A percentile compares a stretch with the other conserved stretches of the same genome.
These are phyloP conservation scores for Andricus curvator DNA, from an alignment of 2,888 invertebrate genomes.

Conservation along the genomic window DNA sequence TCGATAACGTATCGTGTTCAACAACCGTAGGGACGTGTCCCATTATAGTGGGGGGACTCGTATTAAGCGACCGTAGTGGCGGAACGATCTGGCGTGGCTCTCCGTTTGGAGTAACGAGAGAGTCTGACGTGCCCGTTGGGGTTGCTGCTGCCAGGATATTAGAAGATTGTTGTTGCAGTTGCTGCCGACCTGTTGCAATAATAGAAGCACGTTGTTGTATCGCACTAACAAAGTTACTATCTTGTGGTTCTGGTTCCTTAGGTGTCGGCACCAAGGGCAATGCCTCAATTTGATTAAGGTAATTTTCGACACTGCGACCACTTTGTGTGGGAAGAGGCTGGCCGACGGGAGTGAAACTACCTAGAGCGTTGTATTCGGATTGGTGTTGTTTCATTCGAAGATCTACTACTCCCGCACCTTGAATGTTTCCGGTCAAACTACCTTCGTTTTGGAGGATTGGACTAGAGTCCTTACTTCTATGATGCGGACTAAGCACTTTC, in stretches of 20 bases:
- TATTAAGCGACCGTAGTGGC: constrained; percentile 70
- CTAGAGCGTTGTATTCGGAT: constrained; percentile 79
- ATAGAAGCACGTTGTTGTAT: constrained; percentile 73
- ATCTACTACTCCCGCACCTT: constrained; percentile 81
- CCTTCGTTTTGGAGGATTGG: constrained; percentile 65
- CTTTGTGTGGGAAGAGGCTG: constrained; percentile 81
- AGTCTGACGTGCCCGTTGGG: constrained; percentile 67
- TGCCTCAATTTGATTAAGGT: constrained; percentile 80
- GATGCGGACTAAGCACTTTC: constrained; percentile 73
- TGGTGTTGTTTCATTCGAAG: constrained; percentile 83
- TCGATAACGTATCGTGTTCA: constrained; percentile 70
- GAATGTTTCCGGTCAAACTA: constrained; percentile 60
- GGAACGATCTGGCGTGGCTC: constrained; percentile 79
- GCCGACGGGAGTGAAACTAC: constrained; percentile 51
- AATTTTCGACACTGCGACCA: constrained; percentile 82
- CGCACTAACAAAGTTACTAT: constrained; percentile 56
- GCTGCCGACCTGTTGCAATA: constrained; percentile 66
- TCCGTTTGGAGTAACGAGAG: constrained; percentile 77
- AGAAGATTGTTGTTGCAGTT: constrained; percentile 55
- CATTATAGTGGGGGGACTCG: constrained; percentile 76
- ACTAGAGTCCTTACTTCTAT: constrained; percentile 71
- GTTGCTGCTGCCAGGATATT: constrained; percentile 52
- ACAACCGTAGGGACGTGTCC: constrained; percentile 76
- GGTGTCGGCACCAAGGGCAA: constrained; percentile 49
- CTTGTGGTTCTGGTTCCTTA: constrained; percentile 63